Base-by-base conservation (phyloP, 2,888 invertebrate genomes). In the Himalopsyche tibetana region DNA sequence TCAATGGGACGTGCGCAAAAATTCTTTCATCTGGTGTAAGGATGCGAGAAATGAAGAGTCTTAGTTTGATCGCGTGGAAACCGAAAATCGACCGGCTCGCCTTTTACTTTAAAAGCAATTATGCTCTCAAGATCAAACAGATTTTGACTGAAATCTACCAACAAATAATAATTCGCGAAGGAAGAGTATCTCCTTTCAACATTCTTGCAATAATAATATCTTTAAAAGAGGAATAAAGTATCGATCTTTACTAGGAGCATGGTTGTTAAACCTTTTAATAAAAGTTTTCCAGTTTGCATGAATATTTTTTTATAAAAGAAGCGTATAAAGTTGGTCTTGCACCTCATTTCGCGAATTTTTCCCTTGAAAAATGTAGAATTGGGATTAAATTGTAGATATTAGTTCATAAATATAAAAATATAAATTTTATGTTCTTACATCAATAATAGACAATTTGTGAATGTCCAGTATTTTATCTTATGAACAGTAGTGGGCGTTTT, bases 11-110 rank as follows among this genome's bases (percentile, higher is more conserved):
- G 74, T 74, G 74, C 9, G 74, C 36, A 74, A 74, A 45, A 74
- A 36, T 38, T 74, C 74, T 74, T 74, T 74, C 74, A 74, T 74
- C 74, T 36, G 74, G 74, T 74, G 28, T 74, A 74, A 74, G 74
- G 74, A 74, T 74, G 74, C 74, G 74, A 74, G 36, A 74, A 36
- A 74, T 38, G 74, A 38, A 74, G 74, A 74, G 19, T 74, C 74
- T 74, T 36, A 74, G 74, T 74, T 74, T 74, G 74, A 36, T 74
- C 74, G 74, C 38, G 74, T 74, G 74, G 74, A 74, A 74, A 74
- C 74, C 74, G 36, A 74, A 74, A 36, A 74, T 74, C 74, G 36
- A 74, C 74, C 74, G 28, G 36, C 74, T 36, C 74, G 74, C 74
- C 74, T 36, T 74, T 74, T 74, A 36, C 74, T 74, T 36, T 36